Evolutionary conservation across 2,888 invertebrate species (phyloP).

Genomic region (Idaea aversata): DNA sequence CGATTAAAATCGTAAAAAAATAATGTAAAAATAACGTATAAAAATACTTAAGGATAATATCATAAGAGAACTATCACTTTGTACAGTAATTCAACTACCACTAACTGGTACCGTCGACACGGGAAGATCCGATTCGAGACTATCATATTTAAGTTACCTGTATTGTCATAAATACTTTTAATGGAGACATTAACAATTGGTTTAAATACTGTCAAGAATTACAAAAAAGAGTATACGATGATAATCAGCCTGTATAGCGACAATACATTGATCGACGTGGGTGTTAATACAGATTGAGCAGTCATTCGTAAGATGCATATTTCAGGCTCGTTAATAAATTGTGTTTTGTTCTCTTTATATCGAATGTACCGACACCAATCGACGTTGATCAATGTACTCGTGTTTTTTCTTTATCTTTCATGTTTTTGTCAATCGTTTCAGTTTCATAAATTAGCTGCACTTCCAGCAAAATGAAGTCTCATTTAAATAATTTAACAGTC

Average conservation of each 20-base stretch:
- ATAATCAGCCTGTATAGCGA: background rate
- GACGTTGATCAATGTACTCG: background rate
- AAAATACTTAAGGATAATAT: slow-evolving; percentile 73
- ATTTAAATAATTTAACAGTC: slow-evolving; percentile 10
- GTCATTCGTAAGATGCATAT: background rate
- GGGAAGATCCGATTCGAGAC: slow-evolving; percentile 61
- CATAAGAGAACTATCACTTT: slow-evolving; percentile 80
- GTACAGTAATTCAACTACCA: slow-evolving; percentile 68
- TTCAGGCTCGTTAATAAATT: background rate
- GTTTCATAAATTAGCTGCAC: background rate
- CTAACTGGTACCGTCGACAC: slow-evolving; percentile 53
- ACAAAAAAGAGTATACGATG: background rate
- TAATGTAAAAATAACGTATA: slow-evolving; percentile 78
- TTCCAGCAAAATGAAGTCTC: background rate
- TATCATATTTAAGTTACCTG: background rate
- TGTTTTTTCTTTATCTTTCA: background rate
- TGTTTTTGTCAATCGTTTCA: no score
- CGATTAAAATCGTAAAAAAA: slow-evolving; percentile 78
- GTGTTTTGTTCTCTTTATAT: background rate
- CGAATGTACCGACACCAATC: background rate
- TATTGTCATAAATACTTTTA: background rate
- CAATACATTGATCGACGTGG: background rate
- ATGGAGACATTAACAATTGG: background rate
- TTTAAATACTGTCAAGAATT: background rate
- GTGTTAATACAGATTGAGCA: background rate